Base-by-base conservation (phyloP, 2,797 vertebrate genomes). In the Emys orbicularis region DNA sequence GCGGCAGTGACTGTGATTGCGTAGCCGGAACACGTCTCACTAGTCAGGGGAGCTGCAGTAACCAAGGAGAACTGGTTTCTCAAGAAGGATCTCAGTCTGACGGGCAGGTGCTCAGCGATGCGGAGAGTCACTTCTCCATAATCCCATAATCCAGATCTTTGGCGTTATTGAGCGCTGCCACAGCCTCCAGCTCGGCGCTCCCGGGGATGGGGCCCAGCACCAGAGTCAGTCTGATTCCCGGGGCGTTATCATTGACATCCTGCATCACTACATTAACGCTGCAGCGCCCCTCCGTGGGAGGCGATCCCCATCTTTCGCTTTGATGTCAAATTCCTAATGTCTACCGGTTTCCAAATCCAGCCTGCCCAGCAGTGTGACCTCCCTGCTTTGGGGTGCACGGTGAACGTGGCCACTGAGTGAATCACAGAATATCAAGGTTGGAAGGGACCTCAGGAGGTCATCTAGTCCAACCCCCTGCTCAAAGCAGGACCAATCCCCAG, bases 161-260 rank as follows among this genome's bases (percentile, higher is more conserved):
- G 6, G 98, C 96, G 27, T 98, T 97, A 81, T 98, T 98, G 6
- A 99, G 98, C 2, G 98, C 98, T 54, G 99, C 97, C 25, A 98
- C 98, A 4, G 98, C 98, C 65, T 98, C 98, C 44, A 93, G 91
- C 2, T 97, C 94, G 18, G 98, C 98, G 54, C 98, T 98, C 91
- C 99, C 99, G 0, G 98, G 84, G 16, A 99, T 96, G 12, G 97
- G 80, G 27, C 89, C 98, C 19, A 98, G 98, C 90, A 98, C 98
- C 2, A 98, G 98, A 21, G 98, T 98, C 12, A 98, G 54, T 1
- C 97, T 98, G 95, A 98, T 98, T 47, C 98, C 92, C 56, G 98
- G 98, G 15, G 95, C 94, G 7, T 98, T 98, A 83, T 98, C 98
- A 87, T 98, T 98, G 4, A 98, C 97, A 87, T 98, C 98, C 18